Percentiles rank a stretch among this genome's conserved stretches.
Conservation (phyloP, 2,797 vertebrate genomes). For the Rhadinocentrus ornatus region DNA sequence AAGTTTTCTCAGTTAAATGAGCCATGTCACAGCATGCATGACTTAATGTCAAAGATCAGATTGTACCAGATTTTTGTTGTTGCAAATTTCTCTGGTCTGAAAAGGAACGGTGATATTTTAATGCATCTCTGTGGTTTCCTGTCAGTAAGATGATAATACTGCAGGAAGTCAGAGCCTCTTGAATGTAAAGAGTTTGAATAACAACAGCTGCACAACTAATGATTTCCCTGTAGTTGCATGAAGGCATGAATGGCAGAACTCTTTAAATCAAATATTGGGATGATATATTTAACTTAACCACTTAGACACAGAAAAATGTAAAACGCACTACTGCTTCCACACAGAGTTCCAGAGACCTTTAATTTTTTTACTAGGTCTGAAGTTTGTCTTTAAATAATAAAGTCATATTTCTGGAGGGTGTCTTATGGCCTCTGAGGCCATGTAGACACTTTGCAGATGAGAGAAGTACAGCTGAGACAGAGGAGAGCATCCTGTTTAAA, state of each 20-base stretch:
- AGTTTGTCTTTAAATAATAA: slow-evolving; percentile 18
- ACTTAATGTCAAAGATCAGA: too few relatives aligned
- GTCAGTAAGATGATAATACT: neutral
- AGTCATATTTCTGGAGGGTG: slow-evolving; percentile 13
- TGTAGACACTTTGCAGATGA: slow-evolving; percentile 22
- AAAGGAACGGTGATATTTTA: neutral
- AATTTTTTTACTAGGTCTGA: too few relatives aligned
- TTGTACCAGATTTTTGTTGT: too few relatives aligned
- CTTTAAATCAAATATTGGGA: too few relatives aligned
- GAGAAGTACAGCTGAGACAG: slow-evolving; percentile 9
- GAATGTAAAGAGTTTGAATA: neutral
- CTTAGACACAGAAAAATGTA: too few relatives aligned
- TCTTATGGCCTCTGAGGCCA: slow-evolving; percentile 15
- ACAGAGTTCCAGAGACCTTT: neutral
- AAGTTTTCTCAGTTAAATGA: neutral
- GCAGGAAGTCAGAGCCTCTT: neutral
- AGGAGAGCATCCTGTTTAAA: slow-evolving; percentile 42
- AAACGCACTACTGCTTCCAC: neutral
- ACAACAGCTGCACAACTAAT: neutral
- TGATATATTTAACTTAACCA: too few relatives aligned
- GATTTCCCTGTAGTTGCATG: neutral
- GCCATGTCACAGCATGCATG: too few relatives aligned
- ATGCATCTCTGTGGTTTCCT: neutral
- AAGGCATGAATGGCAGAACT: neutral
- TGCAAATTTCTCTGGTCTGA: too few relatives aligned